Evolutionary conservation across 2,113 vertebrate species (phyloP).

Genomic region (Dicentrarchus labrax): DNA sequence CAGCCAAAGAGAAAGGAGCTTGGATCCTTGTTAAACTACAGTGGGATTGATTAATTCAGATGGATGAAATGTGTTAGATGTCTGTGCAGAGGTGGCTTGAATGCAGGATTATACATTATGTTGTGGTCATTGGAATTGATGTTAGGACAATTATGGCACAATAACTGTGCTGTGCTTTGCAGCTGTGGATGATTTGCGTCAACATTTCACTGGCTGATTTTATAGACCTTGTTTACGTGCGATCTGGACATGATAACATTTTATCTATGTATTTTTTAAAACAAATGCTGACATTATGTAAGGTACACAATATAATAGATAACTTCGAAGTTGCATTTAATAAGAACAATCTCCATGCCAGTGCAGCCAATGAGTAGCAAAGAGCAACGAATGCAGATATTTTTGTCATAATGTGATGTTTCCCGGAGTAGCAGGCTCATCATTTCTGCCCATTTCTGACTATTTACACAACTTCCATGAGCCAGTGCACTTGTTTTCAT

Average conservation of each 20-base stretch:
- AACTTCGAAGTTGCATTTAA: neutral
- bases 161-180: constrained; percentile 1
- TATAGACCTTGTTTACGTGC: neutral
- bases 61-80: constrained; percentile 54
- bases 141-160: constrained; percentile 14
- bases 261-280: neutral
- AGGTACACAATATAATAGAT: neutral
- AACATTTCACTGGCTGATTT: neutral
- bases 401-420: neutral
- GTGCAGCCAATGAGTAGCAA: neutral
- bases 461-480: constrained; percentile 4
- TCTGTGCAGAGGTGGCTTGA: constrained; percentile 42
- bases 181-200: neutral
- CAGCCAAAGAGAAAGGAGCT: constrained; percentile 38
- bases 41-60: constrained; percentile 49
- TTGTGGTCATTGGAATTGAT: constrained; percentile 20
- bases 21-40: constrained; percentile 39
- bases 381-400: neutral
- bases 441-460: constrained; percentile 27
- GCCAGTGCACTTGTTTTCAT: constrained; percentile 17
- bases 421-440: neutral
- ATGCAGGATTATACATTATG: neutral
- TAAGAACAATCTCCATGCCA: neutral
- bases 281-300: neutral
- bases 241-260: neutral